Evolutionary conservation across 2,888 invertebrate genomes (phyloP).

Genomic region (Rhogogaster chlorosoma): DNA sequence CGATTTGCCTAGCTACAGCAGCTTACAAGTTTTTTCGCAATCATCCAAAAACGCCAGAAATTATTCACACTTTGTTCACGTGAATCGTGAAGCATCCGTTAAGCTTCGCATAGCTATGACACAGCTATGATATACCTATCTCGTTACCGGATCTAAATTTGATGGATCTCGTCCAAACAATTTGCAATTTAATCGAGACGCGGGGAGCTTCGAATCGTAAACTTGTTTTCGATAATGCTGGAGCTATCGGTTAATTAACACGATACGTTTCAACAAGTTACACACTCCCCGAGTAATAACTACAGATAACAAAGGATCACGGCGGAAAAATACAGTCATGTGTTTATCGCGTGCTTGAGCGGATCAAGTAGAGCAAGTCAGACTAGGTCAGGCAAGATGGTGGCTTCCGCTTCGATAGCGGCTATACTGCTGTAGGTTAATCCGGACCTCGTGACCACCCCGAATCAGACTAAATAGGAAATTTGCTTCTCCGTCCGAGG

Average conservation of each 20-base stretch:
- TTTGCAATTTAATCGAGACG: neutral
- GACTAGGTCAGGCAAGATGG: conserved; percentile 49
- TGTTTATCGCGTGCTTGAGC: conserved; percentile 40
- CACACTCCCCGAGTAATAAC: neutral
- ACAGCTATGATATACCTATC: neutral
- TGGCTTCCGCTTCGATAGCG: conserved; percentile 43
- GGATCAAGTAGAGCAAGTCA: conserved; percentile 41
- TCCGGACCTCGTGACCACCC: conserved; percentile 21
- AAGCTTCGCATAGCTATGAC: neutral
- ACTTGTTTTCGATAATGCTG: conserved; percentile 13
- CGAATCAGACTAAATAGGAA: conserved; percentile 19
- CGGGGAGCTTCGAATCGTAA: neutral
- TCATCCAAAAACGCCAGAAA: neutral
- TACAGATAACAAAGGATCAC: conserved; percentile 32
- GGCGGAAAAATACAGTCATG: conserved; percentile 25
- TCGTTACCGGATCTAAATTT: neutral
- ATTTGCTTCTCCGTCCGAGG: neutral
- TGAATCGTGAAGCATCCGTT: neutral
- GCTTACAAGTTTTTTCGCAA: neutral
- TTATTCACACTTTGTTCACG: neutral
- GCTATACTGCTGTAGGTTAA: conserved; percentile 23
- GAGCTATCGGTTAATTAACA: conserved; percentile 27
- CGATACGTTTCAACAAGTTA: conserved; percentile 30
- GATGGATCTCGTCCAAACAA: neutral
- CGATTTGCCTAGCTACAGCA: neutral